Base-by-base conservation (phyloP, 2,888 invertebrate species). In the Euzophera pinguis region DNA sequence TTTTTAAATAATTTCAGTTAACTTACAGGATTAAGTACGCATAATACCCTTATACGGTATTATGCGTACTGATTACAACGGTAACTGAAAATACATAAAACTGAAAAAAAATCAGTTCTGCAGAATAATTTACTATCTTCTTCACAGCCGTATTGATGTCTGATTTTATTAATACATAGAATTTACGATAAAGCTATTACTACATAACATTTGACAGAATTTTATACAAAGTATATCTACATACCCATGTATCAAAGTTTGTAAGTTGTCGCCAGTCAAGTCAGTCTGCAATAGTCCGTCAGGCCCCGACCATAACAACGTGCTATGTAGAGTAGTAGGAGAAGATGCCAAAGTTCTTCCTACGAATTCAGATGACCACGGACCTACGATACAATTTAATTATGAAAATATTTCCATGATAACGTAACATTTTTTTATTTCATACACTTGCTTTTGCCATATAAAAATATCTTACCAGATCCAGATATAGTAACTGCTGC, bases 281-380 rank as follows among this genome's bases (percentile, higher is more conserved):
- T 97, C 94, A n/a, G 96, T 95, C 67, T 93, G 92, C n/a, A 96
- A 78, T 0, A 97, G 81, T 0, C 95, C 96, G 56, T 95, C 94
- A 0, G 92, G 91, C 0, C 94, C 93, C 0, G 95, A 95, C 96
- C 96, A 96, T 5, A 95, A 74, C 43, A 95, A 91, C 0, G 92
- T 91, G 27, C 94, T 92, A 60, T 92, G 90, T 42, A 92, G 78
- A 0, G 92, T 92, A 55, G 91, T 89, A 12, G 91, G 85, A 16
- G 91, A 81, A 32, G 82, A 80, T 39, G 90, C 91, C 53, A 95
- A 79, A 0, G 95, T 97, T 69, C 91, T 92, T 0, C 95, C 95
- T 12, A 92, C 84, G 70, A 97, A 96, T 71, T 94, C 94, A 6
- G 93, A 91, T 0, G 95, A 94, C 92, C 96, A 97, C 0, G 96